These are phyloP conservation scores for Bibio marci DNA, from an alignment of 2,888 invertebrate species.

Conservation along the genomic window DNA sequence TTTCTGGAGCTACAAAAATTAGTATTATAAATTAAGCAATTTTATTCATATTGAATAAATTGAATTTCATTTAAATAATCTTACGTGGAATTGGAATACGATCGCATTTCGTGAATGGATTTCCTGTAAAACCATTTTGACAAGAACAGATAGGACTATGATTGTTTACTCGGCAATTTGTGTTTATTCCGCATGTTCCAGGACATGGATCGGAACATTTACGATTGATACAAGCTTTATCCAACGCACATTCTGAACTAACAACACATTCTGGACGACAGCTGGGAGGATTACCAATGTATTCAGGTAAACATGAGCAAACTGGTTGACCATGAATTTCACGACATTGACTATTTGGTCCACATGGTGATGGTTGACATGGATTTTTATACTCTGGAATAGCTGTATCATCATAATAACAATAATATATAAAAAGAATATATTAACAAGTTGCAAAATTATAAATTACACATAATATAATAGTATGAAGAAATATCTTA, in stretches of 20 bases:
- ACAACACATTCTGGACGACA: constrained; percentile 65
- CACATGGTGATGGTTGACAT: constrained; percentile 56
- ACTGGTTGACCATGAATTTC: constrained; percentile 54
- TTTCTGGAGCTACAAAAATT: constrained; percentile 20
- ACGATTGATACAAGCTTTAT: constrained; percentile 56
- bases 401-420: not conserved
- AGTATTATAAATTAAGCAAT: too few species aligned
- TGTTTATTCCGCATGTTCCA: constrained; percentile 44
- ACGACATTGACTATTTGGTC: constrained; percentile 56
- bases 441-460: constrained; percentile 1
- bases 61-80: constrained; percentile 3
- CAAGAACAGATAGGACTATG: constrained; percentile 71
- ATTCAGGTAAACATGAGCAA: constrained; percentile 57
- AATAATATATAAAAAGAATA: not conserved
- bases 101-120: constrained; percentile 58
- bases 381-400: constrained; percentile 29
- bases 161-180: constrained; percentile 55
- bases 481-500: constrained; percentile 26
- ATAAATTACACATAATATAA: not conserved
- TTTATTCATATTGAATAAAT: not conserved
- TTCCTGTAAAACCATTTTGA: constrained; percentile 54
- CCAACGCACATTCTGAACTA: constrained; percentile 55
- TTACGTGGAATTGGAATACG: constrained; percentile 36
- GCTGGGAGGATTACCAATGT: constrained; percentile 56
- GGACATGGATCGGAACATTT: constrained; percentile 58